A percentile compares a stretch with the other conserved stretches of the same genome.
Conservation (phyloP, 2,113 vertebrate species). For the Choloepus hoffmanni region DNA sequence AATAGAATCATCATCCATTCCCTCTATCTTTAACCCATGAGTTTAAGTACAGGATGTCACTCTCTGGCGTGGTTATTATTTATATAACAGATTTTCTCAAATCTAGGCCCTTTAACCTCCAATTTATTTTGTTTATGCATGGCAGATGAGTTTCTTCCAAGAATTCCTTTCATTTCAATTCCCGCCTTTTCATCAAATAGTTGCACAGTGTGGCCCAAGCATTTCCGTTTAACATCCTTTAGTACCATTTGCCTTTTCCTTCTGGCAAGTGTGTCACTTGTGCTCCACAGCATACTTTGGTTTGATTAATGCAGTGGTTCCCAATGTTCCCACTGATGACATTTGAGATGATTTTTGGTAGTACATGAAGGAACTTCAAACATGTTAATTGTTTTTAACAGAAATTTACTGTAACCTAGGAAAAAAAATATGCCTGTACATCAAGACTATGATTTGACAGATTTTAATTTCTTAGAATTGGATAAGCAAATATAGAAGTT, state of each 20-base stretch:
- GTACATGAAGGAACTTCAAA: not conserved
- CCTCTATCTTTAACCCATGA: not conserved
- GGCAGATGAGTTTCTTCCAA: not conserved
- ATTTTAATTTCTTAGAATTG: constrained; percentile 24
- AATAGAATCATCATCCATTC: not conserved
- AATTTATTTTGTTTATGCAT: not conserved
- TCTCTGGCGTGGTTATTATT: not conserved
- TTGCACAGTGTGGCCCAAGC: not conserved
- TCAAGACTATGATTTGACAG: not conserved
- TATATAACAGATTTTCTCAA: not conserved
- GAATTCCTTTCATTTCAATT: not conserved
- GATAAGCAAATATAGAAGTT: constrained; percentile 29
- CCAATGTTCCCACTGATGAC: not conserved
- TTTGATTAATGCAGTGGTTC: constrained; percentile 32
- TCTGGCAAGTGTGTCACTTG: not conserved
- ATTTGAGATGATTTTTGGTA: not conserved
- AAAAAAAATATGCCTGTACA: not conserved
- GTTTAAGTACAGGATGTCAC: not conserved
- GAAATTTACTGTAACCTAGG: constrained; percentile 2
- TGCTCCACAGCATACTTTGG: not conserved
- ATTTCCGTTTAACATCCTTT: not conserved
- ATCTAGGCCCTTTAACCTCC: not conserved
- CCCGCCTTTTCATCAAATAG: not conserved
- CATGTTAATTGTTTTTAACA: not conserved
- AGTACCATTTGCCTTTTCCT: not conserved